Evolutionary conservation across 2,113 vertebrate species (phyloP).

Genomic region (Corythoichthys intestinalis): DNA sequence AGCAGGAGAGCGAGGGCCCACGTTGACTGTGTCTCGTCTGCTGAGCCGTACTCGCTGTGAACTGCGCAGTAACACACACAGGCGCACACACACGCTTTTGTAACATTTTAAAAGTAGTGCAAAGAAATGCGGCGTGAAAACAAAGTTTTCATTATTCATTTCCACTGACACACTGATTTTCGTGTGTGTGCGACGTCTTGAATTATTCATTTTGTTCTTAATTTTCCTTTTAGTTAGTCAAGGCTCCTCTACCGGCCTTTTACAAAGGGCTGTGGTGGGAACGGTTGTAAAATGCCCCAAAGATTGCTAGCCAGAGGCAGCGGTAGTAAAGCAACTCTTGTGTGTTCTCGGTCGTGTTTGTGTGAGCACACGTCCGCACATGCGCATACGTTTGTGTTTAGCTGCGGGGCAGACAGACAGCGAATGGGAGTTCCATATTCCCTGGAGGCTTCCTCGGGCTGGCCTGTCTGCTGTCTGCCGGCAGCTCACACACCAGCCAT

Average conservation of each 20-base stretch:
- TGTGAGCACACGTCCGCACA: slow-evolving; percentile 9
- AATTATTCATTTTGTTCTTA: slow-evolving; percentile 68
- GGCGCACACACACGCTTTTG: slow-evolving; percentile 41
- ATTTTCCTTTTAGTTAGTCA: slow-evolving; percentile 65
- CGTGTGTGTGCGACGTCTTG: slow-evolving; percentile 28
- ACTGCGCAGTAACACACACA: slow-evolving; percentile 50
- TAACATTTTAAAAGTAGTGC: slow-evolving; percentile 65
- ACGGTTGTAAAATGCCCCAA: slow-evolving; percentile 67
- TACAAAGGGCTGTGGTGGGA: slow-evolving; percentile 53
- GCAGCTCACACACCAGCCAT: slow-evolving; percentile 73
- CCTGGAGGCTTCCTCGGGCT: slow-evolving; percentile 68
- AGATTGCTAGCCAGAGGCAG: slow-evolving; percentile 67
- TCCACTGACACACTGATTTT: slow-evolving; percentile 52
- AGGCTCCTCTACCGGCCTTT: slow-evolving; percentile 31
- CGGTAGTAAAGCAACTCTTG: slow-evolving; percentile 66
- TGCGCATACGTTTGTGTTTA: slow-evolving; percentile 60
- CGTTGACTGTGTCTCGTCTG: slow-evolving; percentile 69
- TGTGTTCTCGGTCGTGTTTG: slow-evolving; percentile 30
- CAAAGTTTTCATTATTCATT: slow-evolving; percentile 72
- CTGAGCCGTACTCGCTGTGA: slow-evolving; percentile 67
- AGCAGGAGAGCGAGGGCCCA: slow-evolving; percentile 62
- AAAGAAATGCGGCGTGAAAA: slow-evolving; percentile 71
- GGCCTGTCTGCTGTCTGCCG: slow-evolving; percentile 72
- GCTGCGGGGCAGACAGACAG: slow-evolving; percentile 72
- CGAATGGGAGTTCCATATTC: slow-evolving; percentile 76